Base-by-base conservation (phyloP, 1,140 invertebrate genomes). In the Apis laboriosa region DNA sequence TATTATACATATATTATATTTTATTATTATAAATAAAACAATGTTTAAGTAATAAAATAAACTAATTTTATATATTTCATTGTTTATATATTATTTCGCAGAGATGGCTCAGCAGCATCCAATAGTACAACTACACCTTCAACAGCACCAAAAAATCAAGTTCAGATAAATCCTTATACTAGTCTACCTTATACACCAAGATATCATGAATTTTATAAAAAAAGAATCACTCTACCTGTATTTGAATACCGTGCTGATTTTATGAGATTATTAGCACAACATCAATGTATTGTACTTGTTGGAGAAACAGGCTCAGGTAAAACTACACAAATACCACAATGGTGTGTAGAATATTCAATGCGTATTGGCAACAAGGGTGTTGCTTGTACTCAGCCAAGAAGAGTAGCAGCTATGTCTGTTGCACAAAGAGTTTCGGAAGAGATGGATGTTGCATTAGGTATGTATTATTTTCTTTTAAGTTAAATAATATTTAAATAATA, bases 321-420 rank as follows among this genome's bases (percentile, higher is more conserved):
- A 95, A 99, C 99, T 4, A 99, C 99, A 53, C 99, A 98, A 90
- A 98, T 98, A 89, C 97, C 97, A 3, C 97, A 98, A 94, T 97
- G 98, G 98, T 99, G 98, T 93, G 97, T 99, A 1, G 98, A 99
- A 88, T 99, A 97, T 95, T 97, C 98, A 0, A 92, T 95, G 28
- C 95, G 96, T 17, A 94, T 96, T 66, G 96, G 96, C 0, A 95
- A 93, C 92, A 98, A 97, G 92, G 97, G 97, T 19, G 99, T 99
- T 0, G 98, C 98, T 9, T 99, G 99, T 94, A 99, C 99, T 0
- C 99, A 99, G 92, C 99, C 99, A 0, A 95, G 99, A 90, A 94
- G 99, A 95, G 99, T 99, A 70, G 99, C 99, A 21, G 99, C 99
- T 21, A 99, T 99, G 99, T 99, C 98, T 4, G 99, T 99, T 0